Conservation (phyloP, 1,140 invertebrate species). For the Aphis gossypii region DNA sequence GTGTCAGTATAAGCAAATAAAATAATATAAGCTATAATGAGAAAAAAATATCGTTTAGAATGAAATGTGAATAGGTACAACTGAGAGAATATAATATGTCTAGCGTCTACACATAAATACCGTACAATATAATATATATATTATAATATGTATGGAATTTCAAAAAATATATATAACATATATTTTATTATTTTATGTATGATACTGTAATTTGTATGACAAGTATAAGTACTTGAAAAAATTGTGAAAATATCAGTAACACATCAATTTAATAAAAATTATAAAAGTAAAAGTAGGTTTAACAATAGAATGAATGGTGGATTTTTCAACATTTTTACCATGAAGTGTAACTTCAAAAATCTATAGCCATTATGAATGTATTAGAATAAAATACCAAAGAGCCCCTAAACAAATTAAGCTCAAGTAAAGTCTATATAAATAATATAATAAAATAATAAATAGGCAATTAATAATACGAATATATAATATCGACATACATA, state of each 20-base stretch:
- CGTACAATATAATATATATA: constrained; percentile 35
- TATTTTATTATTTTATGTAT: background rate
- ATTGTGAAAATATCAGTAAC: constrained; percentile 37
- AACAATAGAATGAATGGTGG: background rate
- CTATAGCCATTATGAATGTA: background rate
- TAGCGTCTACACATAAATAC: constrained; percentile 7
- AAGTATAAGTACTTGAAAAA: background rate
- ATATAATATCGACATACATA: background rate
- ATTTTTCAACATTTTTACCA: background rate
- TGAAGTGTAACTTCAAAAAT: background rate
- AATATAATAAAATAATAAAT: background rate
- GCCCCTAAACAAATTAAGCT: background rate
- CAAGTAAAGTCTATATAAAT: background rate
- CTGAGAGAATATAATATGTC: constrained; percentile 27
- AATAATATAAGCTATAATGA: constrained; percentile 29
- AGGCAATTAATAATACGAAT: background rate
- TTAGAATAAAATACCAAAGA: background rate
- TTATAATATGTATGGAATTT: background rate
- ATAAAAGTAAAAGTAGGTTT: constrained; percentile 37
- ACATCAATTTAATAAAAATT: constrained; percentile 22
- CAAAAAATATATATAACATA: background rate
- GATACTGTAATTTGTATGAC: constrained; percentile 21
- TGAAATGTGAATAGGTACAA: constrained; percentile 24
- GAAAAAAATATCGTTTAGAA: constrained; percentile 22
- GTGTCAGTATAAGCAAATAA: constrained; percentile 22